phyloP scores from a whole-genome alignment of 2,888 invertebrate genomes.

The Syritta pipiens region DNA sequence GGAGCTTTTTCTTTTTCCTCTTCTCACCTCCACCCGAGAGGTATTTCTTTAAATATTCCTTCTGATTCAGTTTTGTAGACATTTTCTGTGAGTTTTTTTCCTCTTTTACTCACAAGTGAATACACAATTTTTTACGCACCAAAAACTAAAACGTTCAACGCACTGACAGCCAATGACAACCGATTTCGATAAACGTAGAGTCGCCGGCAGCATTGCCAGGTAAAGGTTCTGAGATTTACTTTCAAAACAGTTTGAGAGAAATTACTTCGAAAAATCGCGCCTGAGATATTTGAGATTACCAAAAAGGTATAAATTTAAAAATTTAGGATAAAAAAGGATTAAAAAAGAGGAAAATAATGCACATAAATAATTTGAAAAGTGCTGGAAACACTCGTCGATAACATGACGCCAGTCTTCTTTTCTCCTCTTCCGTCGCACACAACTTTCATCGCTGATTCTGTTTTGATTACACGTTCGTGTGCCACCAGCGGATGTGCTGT shows the following conservation, averaged over 20 bases:
- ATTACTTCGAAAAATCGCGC: background rate
- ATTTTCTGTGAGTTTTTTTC: constrained; percentile 23
- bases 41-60: constrained; percentile 89
- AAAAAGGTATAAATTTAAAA: too few relatives aligned
- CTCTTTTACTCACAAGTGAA: background rate
- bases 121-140: constrained; percentile 38
- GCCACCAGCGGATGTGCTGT: too few relatives aligned
- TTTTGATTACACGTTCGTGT: constrained; percentile 18
- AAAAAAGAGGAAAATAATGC: too few relatives aligned
- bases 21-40: constrained; percentile 83
- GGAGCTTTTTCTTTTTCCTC: constrained; percentile 85
- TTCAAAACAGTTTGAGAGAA: too few relatives aligned
- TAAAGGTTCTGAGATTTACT: too few relatives aligned
- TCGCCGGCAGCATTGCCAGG: constrained; percentile 2
- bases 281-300: too few relatives aligned
- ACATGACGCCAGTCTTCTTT: background rate
- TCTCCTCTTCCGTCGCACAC: background rate
- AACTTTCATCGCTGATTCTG: background rate
- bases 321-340: background rate
- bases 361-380: background rate
- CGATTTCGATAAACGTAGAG: background rate
- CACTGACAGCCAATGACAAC: constrained; percentile 25
- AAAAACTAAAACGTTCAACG: constrained; percentile 21
- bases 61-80: constrained; percentile 82
- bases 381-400: constrained; percentile 30